Percentiles rank a stretch among this genome's conserved stretches.
Evolutionary conservation across 2,113 vertebrate genomes (phyloP).

Genomic region (Tor tambroides): DNA sequence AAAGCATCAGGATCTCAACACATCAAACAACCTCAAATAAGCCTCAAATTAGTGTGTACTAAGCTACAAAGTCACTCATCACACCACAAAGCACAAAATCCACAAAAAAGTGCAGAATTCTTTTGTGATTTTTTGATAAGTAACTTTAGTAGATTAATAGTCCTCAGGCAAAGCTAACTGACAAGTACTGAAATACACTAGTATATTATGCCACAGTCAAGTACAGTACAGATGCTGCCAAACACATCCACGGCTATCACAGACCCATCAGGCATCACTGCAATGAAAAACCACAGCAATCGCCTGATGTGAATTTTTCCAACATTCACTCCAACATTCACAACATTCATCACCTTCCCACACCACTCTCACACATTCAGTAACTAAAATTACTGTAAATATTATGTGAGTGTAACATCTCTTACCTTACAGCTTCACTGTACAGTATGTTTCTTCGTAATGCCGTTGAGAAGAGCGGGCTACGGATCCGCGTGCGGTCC

Average conservation of each 20-base stretch:
- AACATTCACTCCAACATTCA: not conserved
- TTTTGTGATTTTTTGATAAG: no score
- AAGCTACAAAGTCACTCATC: not conserved
- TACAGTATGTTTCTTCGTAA: slow-evolving; percentile 19
- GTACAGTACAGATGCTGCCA: not conserved
- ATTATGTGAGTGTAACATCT: not conserved
- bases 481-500: slow-evolving; percentile 64
- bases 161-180: no score
- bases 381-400: not conserved
- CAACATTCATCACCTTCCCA: not conserved
- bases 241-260: not conserved
- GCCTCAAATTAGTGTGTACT: not conserved
- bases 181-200: no score
- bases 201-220: not conserved
- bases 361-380: not conserved
- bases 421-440: slow-evolving; percentile 12
- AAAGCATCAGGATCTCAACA: not conserved
- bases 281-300: no score
- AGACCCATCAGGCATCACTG: not conserved
- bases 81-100: not conserved
- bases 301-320: no score
- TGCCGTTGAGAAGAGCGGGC: slow-evolving; percentile 45
- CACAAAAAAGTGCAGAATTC: not conserved
- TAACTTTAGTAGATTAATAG: no score
- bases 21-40: no score